Base-by-base conservation (phyloP, 2,888 invertebrate genomes). In the Bombyx huttoni region DNA sequence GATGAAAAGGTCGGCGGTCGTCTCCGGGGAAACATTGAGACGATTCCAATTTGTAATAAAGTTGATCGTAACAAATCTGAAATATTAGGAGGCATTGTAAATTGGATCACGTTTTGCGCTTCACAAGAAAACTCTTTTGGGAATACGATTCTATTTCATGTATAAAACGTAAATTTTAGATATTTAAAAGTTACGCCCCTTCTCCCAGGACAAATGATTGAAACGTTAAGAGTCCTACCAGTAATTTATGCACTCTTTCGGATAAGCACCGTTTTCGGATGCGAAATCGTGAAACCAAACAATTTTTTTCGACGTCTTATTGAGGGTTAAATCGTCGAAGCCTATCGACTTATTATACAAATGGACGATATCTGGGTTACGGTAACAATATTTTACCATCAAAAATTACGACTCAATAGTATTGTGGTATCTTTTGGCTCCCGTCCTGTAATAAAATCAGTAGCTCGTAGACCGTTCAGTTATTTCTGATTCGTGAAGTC, bases 311-410 rank as follows among this genome's bases (percentile, higher is more conserved):
- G 64, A 67, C 65, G 67, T 67, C 70, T 70, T 75, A 75, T 71
- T 65, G 69, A 65, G 70, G 69, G 61, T 67, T 67, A 65, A 61
- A 78, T 75, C 70, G 76, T 68, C 76, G 75, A 78, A 75, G 67
- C 66, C 76, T 74, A 83, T 84, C 77, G 82, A 70, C 78, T 78
- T 82, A 85, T 84, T 83, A 84, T 83, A 83, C 82, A 81, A 84
- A 83, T 73, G 66, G 78, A 68, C 68, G 70, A 75, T 79, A 81
- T 80, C 76, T 76, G 76, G 73, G 68, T 69, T 69, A 71, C 67
- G 70, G 69, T 75, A 72, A 76, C 75, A 78, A 75, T 81, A 80
- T 77, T 75, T 79, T 77, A 75, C 75, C 72, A 75, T 74, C 72
- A 75, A 75, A 73, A 78, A 80, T 79, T 78, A 78, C 73, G 72